Evolutionary conservation across 2,113 vertebrate genomes (phyloP).

Genomic region (Ammodytes marinus): DNA sequence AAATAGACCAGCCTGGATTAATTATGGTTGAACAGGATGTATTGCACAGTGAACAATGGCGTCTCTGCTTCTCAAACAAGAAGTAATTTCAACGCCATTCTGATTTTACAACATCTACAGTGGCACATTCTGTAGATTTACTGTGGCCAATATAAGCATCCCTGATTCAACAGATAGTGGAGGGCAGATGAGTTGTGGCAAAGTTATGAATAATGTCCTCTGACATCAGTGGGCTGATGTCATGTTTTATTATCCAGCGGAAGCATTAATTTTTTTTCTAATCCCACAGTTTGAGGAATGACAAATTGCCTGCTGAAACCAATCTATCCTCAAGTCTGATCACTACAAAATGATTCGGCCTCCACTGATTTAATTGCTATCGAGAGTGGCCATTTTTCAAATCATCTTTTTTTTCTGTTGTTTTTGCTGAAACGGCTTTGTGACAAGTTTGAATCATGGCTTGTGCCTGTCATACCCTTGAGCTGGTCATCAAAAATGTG

Average conservation of each 20-base stretch:
- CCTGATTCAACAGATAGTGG: constrained; percentile 71
- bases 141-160: constrained; percentile 5
- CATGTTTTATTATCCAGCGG: constrained; percentile 66
- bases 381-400: constrained; percentile 8
- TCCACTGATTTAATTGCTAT: constrained; percentile 29
- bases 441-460: constrained; percentile 55
- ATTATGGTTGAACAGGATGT: constrained; percentile 31
- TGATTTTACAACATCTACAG: neutral
- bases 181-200: constrained; percentile 65
- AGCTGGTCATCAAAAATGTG: constrained; percentile 63
- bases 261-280: constrained; percentile 39
- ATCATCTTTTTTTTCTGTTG: neutral
- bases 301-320: constrained; percentile 41
- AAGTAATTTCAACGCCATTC: constrained; percentile 20
- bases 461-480: constrained; percentile 69
- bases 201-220: constrained; percentile 72
- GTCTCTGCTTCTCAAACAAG: constrained; percentile 11
- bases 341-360: constrained; percentile 14
- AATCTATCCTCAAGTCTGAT: constrained; percentile 47
- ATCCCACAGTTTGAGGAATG: constrained; percentile 46
- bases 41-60: constrained; percentile 16
- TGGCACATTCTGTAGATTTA: constrained; percentile 11
- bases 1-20: constrained; percentile 8
- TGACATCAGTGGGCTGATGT: constrained; percentile 72
- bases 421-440: constrained; percentile 32